These are phyloP conservation scores for Apomyelois bistriatella DNA, from an alignment of 2,888 invertebrate species.

Conservation along the genomic window DNA sequence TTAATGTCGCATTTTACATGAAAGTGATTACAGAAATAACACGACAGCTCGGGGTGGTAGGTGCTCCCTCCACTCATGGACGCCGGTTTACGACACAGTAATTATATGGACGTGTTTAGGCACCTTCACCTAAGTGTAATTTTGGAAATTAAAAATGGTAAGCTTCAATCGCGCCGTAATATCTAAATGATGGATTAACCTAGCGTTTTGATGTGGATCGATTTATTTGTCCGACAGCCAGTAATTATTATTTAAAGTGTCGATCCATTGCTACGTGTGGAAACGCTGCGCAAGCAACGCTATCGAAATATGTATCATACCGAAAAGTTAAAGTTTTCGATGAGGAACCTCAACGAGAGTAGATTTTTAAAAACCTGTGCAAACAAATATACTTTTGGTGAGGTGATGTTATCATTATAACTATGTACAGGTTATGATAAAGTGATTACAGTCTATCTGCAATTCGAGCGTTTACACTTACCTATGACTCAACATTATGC, in stretches of 20 bases:
- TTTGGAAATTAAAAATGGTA: conserved; percentile 79
- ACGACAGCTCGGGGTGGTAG: conserved; percentile 61
- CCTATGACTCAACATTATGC: too few relatives aligned
- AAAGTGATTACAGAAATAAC: conserved; percentile 78
- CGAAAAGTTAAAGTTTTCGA: too few relatives aligned
- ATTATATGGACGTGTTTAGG: conserved; percentile 71
- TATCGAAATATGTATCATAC: too few relatives aligned
- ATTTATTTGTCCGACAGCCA: conserved; percentile 78
- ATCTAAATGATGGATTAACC: conserved; percentile 80
- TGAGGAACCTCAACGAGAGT: too few relatives aligned
- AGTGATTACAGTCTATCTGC: too few relatives aligned
- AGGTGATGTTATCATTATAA: too few relatives aligned
- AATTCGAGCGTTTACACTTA: too few relatives aligned
- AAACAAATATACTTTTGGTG: too few relatives aligned
- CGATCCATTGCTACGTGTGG: not conserved
- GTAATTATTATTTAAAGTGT: conserved; percentile 70
- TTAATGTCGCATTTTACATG: conserved; percentile 79
- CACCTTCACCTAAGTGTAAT: conserved; percentile 64
- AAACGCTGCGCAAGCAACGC: not conserved
- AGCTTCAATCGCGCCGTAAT: conserved; percentile 75
- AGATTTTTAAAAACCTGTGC: too few relatives aligned
- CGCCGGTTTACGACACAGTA: conserved; percentile 72
- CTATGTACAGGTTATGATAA: too few relatives aligned
- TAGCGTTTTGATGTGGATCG: conserved; percentile 76
- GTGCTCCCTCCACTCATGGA: conserved; percentile 53